These are phyloP conservation scores for Labeo catla DNA, from an alignment of 2,113 vertebrate genomes.

Conservation along the genomic window DNA sequence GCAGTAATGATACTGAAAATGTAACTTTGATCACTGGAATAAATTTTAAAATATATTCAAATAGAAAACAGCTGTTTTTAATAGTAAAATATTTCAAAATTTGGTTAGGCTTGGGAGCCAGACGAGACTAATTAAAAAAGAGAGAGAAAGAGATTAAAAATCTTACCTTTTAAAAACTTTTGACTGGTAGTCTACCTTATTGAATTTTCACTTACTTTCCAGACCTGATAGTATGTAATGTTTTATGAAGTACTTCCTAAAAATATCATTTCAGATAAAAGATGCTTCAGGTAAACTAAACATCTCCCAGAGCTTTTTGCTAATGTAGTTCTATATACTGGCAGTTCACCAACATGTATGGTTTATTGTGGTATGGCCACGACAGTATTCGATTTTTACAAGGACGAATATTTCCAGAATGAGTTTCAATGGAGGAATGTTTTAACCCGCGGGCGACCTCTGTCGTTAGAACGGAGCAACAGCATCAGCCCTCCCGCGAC, in stretches of 20 bases:
- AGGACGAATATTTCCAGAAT: neutral
- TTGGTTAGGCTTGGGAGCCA: too few species aligned
- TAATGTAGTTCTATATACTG: neutral
- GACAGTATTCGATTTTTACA: neutral
- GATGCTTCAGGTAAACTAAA: neutral
- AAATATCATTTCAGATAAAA: neutral
- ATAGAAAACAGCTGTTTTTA: too few species aligned
- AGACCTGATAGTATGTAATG: neutral
- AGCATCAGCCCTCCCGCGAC: neutral
- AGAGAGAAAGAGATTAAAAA: too few species aligned
- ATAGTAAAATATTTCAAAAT: too few species aligned
- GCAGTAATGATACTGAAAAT: too few species aligned
- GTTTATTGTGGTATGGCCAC: neutral
- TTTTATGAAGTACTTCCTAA: neutral
- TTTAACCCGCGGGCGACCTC: neutral
- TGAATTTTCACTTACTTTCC: neutral
- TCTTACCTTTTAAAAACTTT: too few species aligned
- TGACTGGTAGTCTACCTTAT: neutral
- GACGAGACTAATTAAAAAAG: too few species aligned
- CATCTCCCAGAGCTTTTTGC: neutral
- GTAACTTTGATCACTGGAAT: too few species aligned
- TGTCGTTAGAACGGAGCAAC: too few species aligned
- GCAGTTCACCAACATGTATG: neutral
- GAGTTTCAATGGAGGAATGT: neutral
- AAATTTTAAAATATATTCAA: too few species aligned